Percentiles rank a stretch among this genome's conserved stretches.
These are phyloP conservation scores for Oreochromis aureus DNA, from an alignment of 2,113 vertebrate genomes.

Conservation along the genomic window DNA sequence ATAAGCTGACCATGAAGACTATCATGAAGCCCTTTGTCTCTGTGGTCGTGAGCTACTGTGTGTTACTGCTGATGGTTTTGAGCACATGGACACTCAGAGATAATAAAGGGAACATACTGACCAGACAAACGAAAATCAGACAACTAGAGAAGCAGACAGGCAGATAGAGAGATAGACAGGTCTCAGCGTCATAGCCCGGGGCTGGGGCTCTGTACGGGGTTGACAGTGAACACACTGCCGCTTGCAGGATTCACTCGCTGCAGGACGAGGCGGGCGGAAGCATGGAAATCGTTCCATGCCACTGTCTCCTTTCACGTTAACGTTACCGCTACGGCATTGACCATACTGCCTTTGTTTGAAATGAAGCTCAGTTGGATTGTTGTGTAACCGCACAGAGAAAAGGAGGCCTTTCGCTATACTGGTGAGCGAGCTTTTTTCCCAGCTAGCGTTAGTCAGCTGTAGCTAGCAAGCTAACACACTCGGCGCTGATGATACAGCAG, in stretches of 20 bases:
- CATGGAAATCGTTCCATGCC: conserved; percentile 8
- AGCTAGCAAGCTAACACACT: conserved; percentile 35
- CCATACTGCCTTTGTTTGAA: not conserved
- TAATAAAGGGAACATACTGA: not conserved
- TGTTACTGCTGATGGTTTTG: not conserved
- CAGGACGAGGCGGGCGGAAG: conserved; percentile 23
- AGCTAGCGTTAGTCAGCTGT: not conserved
- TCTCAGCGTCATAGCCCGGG: not conserved
- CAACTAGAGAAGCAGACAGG: not conserved
- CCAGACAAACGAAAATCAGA: not conserved
- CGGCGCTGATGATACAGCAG: conserved; percentile 29
- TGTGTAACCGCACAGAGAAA: not conserved
- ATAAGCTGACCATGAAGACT: not conserved
- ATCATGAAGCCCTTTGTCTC: not conserved
- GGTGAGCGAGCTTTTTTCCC: conserved; percentile 17
- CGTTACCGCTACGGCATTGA: not conserved
- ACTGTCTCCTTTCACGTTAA: not conserved
- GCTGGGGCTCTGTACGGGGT: conserved; percentile 16
- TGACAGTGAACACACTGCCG: not conserved
- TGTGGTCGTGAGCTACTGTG: not conserved
- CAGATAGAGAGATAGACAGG: not conserved
- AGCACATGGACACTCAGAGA: not conserved
- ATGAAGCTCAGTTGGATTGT: not conserved
- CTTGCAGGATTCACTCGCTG: not conserved
- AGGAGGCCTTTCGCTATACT: conserved; percentile 45